These are phyloP conservation scores for Drosophila insularis DNA, from an alignment of 1,140 invertebrate genomes.

Conservation along the genomic window DNA sequence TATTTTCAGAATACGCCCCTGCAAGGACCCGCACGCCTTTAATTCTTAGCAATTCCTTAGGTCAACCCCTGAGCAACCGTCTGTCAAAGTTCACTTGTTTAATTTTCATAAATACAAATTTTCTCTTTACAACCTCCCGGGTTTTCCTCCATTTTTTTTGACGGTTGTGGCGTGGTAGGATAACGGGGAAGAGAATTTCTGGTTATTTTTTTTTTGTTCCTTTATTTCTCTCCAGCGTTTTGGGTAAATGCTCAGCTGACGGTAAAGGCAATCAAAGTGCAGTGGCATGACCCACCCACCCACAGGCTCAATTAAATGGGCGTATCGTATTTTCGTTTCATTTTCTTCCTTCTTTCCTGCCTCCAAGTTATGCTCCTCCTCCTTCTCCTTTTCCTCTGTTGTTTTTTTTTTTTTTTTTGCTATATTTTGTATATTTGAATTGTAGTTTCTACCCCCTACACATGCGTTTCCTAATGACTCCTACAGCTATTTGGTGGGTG, in stretches of 20 bases:
- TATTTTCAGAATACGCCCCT: background rate
- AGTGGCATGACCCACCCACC: slow-evolving; percentile 46
- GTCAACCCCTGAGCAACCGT: slow-evolving; percentile 66
- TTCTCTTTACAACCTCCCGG: slow-evolving; percentile 19
- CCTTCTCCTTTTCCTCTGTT: background rate
- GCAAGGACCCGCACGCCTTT: background rate
- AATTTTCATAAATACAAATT: slow-evolving; percentile 79
- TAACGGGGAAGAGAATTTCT: background rate
- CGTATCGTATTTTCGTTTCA: slow-evolving; percentile 30
- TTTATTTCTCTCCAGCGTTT: slow-evolving; percentile 22
- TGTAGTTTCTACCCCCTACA: slow-evolving; percentile 26
- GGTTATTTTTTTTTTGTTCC: background rate
- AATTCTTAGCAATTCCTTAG: slow-evolving; percentile 13
- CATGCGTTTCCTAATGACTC: slow-evolving; percentile 9
- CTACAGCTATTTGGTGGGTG: background rate
- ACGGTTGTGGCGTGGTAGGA: background rate
- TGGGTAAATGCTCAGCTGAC: slow-evolving; percentile 72
- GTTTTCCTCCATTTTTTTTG: slow-evolving; percentile 3
- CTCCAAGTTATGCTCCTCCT: slow-evolving; percentile 12
- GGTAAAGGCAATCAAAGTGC: slow-evolving; percentile 69
- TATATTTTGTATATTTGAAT: slow-evolving; percentile 23
- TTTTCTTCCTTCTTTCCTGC: slow-evolving; percentile 15
- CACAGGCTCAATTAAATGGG: slow-evolving; percentile 66
- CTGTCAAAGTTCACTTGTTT: slow-evolving; percentile 79
- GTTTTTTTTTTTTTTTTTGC: slow-evolving; percentile 9